phyloP scores from a whole-genome alignment of 2,888 invertebrate species.

The Tetragonisca angustula region DNA sequence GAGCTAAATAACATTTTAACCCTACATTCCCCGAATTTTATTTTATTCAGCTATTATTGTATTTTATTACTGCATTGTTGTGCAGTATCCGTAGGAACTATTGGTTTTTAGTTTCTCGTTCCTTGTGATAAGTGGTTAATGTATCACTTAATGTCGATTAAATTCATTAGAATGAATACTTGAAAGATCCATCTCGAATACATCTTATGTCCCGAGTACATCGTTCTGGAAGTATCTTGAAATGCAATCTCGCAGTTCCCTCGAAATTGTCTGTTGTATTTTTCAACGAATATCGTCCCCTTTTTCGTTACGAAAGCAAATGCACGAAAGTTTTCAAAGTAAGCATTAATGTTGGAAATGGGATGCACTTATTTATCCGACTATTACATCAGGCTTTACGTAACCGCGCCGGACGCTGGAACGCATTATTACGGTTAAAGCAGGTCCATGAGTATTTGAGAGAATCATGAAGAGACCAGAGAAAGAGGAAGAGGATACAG shows the following conservation, averaged over 20 bases:
- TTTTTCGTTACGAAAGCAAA: conserved; percentile 35
- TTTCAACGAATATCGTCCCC: conserved; percentile 7
- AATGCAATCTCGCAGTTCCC: conserved; percentile 25
- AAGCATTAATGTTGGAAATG: conserved; percentile 36
- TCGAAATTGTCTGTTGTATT: conserved; percentile 17
- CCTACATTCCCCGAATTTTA: not conserved
- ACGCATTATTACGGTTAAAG: conserved; percentile 60
- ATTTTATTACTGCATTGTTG: not conserved
- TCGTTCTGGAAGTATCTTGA: not conserved
- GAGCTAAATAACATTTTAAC: not conserved
- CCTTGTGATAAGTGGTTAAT: not conserved
- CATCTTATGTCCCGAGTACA: not conserved
- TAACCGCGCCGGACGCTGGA: conserved; percentile 55
- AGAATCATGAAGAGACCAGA: conserved; percentile 4
- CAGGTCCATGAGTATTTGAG: conserved; percentile 32
- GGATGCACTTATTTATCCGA: conserved; percentile 50
- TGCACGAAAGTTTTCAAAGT: conserved; percentile 35
- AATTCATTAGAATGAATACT: not conserved
- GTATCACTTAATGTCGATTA: too few relatives aligned
- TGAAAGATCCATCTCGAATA: not conserved
- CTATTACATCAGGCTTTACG: conserved; percentile 63
- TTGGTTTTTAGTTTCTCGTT: not conserved
- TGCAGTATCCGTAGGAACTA: not conserved
- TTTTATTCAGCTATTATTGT: not conserved
- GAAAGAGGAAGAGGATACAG: not conserved